phyloP scores from a whole-genome alignment of 1,140 invertebrate species.

The Oppia nitens region DNA sequence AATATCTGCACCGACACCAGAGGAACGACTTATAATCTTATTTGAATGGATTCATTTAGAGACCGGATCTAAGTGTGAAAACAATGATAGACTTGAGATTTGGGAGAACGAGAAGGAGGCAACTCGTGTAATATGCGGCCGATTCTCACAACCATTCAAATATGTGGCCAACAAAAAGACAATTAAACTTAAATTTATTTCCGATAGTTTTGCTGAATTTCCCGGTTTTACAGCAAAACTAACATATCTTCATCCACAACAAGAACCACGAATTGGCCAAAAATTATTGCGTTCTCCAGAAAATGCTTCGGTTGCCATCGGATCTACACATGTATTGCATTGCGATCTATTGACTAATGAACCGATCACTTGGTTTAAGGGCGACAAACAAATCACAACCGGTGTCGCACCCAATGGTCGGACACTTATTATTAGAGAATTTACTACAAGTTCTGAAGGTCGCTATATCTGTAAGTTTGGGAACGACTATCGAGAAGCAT shows the following conservation, averaged over 20 bases:
- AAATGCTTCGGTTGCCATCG: conserved; percentile 5
- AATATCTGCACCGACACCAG: conserved; percentile 18
- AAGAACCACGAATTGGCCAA: not conserved
- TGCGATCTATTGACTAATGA: conserved; percentile 1
- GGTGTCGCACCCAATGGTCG: conserved; percentile 8
- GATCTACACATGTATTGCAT: conserved; percentile 16
- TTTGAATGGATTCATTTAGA: conserved; percentile 19
- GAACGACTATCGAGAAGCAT: conserved; percentile 7
- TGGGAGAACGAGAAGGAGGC: conserved; percentile 15
- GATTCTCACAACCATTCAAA: conserved; percentile 9
- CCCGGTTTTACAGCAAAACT: conserved; percentile 19
- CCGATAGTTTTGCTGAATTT: conserved; percentile 19
- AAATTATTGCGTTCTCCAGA: conserved; percentile 3
- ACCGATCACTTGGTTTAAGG: conserved; percentile 13
- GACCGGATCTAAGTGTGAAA: not conserved
- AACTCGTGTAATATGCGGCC: conserved; percentile 17
- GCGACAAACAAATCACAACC: conserved; percentile 1
- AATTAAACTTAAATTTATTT: conserved; percentile 15
- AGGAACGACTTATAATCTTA: conserved; percentile 12
- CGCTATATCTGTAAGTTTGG: conserved; percentile 16
- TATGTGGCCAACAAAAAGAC: conserved; percentile 15
- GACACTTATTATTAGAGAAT: conserved; percentile 14
- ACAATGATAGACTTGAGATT: conserved; percentile 17
- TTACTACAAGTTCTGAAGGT: not conserved
- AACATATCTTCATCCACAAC: not conserved